A percentile compares a stretch with the other conserved stretches of the same genome.
These are phyloP conservation scores for Fregetta grallaria DNA, from an alignment of 2,113 vertebrate genomes.

Conservation along the genomic window DNA sequence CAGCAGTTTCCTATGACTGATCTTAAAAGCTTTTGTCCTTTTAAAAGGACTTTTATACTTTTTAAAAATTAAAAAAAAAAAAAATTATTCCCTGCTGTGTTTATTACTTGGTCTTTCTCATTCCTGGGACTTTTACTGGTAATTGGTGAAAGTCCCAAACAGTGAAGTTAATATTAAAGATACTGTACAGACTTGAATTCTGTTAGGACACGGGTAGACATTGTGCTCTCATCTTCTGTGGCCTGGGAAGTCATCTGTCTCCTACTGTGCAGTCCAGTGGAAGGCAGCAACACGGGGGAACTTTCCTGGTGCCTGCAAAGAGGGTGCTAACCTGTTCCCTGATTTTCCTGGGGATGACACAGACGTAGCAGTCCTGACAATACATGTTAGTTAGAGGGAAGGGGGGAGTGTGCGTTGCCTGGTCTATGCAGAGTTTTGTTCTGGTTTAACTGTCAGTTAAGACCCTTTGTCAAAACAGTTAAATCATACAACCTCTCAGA, in stretches of 20 bases:
- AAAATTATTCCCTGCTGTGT: not conserved
- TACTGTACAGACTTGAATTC: not conserved
- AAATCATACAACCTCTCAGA: not conserved
- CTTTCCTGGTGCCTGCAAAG: not conserved
- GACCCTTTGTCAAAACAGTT: not conserved
- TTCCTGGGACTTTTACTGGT: not conserved
- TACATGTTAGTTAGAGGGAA: not conserved
- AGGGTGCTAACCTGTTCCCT: not conserved
- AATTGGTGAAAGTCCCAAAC: not conserved
- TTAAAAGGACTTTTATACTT: constrained; percentile 49
- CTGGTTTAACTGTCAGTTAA: not conserved
- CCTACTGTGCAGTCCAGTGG: not conserved
- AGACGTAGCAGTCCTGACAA: not conserved
- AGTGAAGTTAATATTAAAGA: not conserved
- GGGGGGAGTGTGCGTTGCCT: not conserved
- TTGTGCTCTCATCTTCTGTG: not conserved
- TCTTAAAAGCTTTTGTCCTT: constrained; percentile 7
- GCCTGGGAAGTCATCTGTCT: not conserved
- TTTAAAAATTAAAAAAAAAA: not conserved
- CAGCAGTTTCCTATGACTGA: not conserved
- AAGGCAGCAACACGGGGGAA: not conserved
- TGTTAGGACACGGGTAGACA: not conserved
- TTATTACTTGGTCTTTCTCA: not conserved
- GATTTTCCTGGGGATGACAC: not conserved
- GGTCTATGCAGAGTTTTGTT: not conserved